Evolutionary conservation across 2,888 invertebrate genomes (phyloP).

Genomic region (Pristionchus japonicus): DNA sequence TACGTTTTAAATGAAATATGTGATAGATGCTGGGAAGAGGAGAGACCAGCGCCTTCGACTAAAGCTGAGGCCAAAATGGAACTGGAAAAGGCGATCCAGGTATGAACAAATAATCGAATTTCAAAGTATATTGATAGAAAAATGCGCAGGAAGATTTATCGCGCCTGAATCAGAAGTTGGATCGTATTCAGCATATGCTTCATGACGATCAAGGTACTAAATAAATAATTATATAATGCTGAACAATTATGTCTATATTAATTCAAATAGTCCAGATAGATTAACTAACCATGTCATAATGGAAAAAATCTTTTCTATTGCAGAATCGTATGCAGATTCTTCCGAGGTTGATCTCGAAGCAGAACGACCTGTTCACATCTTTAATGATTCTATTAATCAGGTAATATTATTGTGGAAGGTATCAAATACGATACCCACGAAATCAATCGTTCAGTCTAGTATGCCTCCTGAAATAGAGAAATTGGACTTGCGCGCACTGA

Average conservation of each 20-base stretch:
- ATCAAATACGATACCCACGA: too few relatives aligned
- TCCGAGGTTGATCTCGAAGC: neutral
- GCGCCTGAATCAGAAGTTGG: constrained; percentile 32
- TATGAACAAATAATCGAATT: neutral
- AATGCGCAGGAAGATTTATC: constrained; percentile 18
- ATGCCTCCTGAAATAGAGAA: constrained; percentile 6
- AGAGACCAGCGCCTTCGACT: neutral
- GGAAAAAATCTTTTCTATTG: neutral
- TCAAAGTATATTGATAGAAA: neutral
- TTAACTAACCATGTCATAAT: neutral
- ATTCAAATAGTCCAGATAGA: too few relatives aligned
- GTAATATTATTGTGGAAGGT: neutral
- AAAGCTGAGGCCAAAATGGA: constrained; percentile 4
- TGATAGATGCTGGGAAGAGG: neutral
- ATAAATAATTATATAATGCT: too few relatives aligned
- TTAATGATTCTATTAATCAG: neutral
- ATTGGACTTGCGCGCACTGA: constrained; percentile 21
- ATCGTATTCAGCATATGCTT: neutral
- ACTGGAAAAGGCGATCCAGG: constrained; percentile 33
- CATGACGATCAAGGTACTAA: constrained; percentile 24
- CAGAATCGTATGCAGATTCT: neutral
- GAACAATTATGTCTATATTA: too few relatives aligned
- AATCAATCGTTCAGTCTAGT: neutral
- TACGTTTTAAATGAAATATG: neutral
- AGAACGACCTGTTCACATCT: neutral